phyloP scores from a whole-genome alignment of 2,113 vertebrate species.

The Melanocharis versteri region DNA sequence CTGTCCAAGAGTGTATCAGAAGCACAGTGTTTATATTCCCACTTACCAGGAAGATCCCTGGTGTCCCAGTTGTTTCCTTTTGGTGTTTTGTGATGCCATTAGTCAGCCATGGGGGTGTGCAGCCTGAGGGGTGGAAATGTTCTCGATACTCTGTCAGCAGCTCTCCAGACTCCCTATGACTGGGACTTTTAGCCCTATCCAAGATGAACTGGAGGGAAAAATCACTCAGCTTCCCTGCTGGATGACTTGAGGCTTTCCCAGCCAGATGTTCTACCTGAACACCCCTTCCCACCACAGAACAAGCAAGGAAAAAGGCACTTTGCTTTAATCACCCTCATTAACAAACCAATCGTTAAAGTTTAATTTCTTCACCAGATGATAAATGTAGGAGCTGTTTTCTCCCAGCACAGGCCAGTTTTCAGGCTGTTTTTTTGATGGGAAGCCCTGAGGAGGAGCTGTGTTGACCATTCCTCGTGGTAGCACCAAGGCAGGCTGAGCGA shows the following conservation, averaged over 20 bases:
- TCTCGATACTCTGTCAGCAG: neutral
- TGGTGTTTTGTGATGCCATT: neutral
- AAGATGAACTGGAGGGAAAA: neutral
- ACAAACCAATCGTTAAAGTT: neutral
- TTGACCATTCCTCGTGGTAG: neutral
- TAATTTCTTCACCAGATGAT: neutral
- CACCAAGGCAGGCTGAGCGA: neutral
- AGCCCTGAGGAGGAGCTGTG: neutral
- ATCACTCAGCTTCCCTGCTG: neutral
- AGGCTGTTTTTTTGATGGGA: neutral
- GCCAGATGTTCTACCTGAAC: neutral
- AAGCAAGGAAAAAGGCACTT: neutral
- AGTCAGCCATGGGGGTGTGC: neutral
- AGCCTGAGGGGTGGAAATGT: neutral
- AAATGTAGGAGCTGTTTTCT: neutral
- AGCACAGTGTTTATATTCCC: neutral
- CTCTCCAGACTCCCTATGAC: fast-evolving
- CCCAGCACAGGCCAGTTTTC: neutral
- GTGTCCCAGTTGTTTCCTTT: neutral
- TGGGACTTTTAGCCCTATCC: neutral
- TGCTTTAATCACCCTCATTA: neutral
- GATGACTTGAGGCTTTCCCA: neutral
- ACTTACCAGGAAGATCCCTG: neutral
- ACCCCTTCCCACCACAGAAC: neutral
- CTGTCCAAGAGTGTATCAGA: neutral